Evolutionary conservation across 2,113 vertebrate genomes (phyloP), one percentile per base, ranked within the genome.

Genomic region (Paramormyrops kingsleyae): DNA sequence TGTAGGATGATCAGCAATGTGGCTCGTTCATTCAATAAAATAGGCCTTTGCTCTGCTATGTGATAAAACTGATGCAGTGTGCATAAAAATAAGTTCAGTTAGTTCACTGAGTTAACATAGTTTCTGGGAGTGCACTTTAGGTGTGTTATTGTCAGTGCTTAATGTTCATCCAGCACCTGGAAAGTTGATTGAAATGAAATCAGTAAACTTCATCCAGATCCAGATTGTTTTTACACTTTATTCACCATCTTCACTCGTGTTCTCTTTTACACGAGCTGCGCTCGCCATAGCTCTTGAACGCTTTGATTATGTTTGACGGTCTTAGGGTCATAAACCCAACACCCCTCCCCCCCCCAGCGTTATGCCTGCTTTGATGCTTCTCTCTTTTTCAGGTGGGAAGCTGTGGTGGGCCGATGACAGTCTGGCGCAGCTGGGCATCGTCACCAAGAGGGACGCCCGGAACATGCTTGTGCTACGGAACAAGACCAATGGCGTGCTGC

Each of bases 321-420:
- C 24, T n/a, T 70, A 9, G 9, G 66, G n/a, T 31, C 24, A 13
- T 70, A 19, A 19, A 53, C 4, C 17, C 52, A 19, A 21, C 5
- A 4, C 15, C 15, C 50, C 50, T 12, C 66, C 66, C 27, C 8
- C 12, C n/a, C 9, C 27, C 0, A 4, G 0, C 9, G 1, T 7
- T 6, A 39, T 39, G 13, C 70, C 15, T 39, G 35, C 0, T 77
- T 15, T 39, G 12, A 42, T 46, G 39, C 17, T 9, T 84, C 80
- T 19, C 39, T 44, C 92, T 92, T 91, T 95, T 95, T 90, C 94
- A 99, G 99, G 98, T 93, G 97, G 97, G 86, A 99, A 98, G 91
- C 95, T 99, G 5, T 99, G 99, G 99, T 99, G 99, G 99, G 97
- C 98, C 66, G 98, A 99, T 89, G 98, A 99, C 91, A 97, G 98